These are phyloP conservation scores for Rhabdomys dilectus DNA, from an alignment of 2,113 vertebrate species.

Conservation along the genomic window DNA sequence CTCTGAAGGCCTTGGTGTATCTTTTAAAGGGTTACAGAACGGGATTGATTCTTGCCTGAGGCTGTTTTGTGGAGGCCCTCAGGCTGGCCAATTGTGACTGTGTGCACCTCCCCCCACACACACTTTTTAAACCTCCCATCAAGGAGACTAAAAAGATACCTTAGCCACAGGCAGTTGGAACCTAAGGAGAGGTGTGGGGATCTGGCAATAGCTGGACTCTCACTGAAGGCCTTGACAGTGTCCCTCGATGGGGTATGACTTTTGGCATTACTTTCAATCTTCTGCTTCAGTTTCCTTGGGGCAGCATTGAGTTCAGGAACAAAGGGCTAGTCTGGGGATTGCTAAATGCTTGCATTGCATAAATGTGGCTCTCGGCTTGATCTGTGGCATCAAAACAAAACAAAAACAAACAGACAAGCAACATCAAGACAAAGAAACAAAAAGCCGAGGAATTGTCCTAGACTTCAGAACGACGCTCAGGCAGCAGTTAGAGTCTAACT, in stretches of 20 bases:
- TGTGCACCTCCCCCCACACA: not conserved
- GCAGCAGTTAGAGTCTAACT: not conserved
- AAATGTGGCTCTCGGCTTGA: not conserved
- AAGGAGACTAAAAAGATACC: not conserved
- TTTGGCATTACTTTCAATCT: not conserved
- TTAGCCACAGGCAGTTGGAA: not conserved
- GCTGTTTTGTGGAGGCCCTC: not conserved
- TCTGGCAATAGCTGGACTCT: fast-evolving
- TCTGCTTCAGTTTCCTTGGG: no score
- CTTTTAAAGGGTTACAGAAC: not conserved
- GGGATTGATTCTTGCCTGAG: not conserved
- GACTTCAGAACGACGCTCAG: not conserved
- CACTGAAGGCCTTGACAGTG: not conserved
- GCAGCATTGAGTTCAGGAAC: not conserved
- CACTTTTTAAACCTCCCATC: not conserved
- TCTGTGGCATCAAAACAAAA: not conserved
- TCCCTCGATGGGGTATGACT: no score
- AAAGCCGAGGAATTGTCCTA: not conserved
- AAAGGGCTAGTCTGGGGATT: not conserved
- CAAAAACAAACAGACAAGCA: not conserved
- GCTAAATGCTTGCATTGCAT: not conserved
- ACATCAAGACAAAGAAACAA: not conserved
- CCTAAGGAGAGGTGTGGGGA: not conserved
- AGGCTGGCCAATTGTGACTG: not conserved
- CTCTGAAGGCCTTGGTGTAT: not conserved